Percentiles rank a stretch among this genome's conserved stretches.
Conservation (phyloP, 2,113 vertebrate species). For the Dasypus novemcinctus region DNA sequence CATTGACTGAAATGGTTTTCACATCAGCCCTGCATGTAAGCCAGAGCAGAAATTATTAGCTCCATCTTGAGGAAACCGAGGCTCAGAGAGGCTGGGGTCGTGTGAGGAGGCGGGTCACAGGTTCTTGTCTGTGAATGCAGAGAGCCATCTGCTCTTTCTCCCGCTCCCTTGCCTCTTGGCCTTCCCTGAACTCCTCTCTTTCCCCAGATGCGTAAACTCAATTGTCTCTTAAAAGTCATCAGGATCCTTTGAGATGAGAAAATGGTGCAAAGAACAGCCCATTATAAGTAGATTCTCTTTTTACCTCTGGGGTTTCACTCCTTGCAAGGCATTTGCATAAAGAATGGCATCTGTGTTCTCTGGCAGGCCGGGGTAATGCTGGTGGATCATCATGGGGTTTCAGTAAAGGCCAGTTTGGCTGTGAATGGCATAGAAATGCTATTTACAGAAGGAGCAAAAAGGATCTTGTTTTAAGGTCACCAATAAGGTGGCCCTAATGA, state of each 20-base stretch:
- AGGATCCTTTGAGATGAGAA: neutral
- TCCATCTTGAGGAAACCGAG: neutral
- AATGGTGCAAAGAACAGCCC: neutral
- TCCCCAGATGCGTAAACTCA: neutral
- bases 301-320: neutral
- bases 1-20: neutral
- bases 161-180: neutral
- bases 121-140: neutral
- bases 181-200: neutral
- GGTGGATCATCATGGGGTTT: neutral
- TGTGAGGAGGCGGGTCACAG: neutral
- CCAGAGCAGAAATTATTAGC: neutral
- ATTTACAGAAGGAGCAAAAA: constrained; percentile 27
- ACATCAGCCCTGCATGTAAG: neutral
- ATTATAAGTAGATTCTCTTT: neutral
- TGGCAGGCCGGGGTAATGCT: neutral
- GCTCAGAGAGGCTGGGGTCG: neutral
- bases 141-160: neutral
- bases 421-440: neutral
- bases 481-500: neutral
- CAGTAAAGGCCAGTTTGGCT: neutral
- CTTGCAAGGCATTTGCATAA: neutral
- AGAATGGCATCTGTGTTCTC: neutral
- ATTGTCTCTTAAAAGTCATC: neutral
- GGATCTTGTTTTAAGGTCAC: constrained; percentile 5